Conservation (phyloP, 92 coral and sea anemone genomes). For the Parazoanthus atlanticus region DNA sequence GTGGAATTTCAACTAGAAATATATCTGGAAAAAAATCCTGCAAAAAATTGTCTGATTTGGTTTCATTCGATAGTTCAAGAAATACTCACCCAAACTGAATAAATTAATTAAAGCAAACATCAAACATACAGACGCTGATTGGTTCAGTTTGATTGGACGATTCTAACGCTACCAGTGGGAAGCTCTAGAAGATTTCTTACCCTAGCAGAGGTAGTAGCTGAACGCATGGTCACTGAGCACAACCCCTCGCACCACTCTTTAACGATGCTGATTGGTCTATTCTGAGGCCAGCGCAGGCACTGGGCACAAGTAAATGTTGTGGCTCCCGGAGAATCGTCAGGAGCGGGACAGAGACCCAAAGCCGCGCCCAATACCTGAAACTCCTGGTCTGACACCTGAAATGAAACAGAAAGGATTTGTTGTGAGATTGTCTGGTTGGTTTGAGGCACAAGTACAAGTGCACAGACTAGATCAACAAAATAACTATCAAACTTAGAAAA, state of each 20-base stretch:
- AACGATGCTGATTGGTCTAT: conserved; percentile 65
- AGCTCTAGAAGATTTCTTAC: conserved; percentile 33
- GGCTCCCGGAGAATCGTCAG: conserved; percentile 47
- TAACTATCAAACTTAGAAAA: too few species aligned
- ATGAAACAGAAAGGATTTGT: conserved; percentile 16
- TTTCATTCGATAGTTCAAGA: too few species aligned
- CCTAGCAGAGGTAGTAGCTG: conserved; percentile 57
- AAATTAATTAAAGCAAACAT: too few species aligned
- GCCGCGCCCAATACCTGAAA: conserved; percentile 68
- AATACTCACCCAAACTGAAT: too few species aligned
- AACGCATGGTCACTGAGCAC: conserved; percentile 61
- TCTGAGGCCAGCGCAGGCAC: conserved; percentile 88
- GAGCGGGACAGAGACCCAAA: conserved; percentile 60
- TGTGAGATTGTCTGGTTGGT: not conserved
- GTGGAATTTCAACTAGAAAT: too few species aligned
- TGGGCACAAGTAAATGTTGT: conserved; percentile 68
- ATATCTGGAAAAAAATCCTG: too few species aligned
- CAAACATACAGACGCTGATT: too few species aligned
- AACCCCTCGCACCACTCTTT: conserved; percentile 89
- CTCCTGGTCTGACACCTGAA: conserved; percentile 71
- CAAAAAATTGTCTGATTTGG: too few species aligned
- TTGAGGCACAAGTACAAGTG: not conserved
- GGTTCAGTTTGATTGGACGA: too few species aligned
- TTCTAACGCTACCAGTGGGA: not conserved
- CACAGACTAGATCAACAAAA: not conserved